Conservation (phyloP, 2,888 invertebrate genomes). For the Oscheius sp. region DNA sequence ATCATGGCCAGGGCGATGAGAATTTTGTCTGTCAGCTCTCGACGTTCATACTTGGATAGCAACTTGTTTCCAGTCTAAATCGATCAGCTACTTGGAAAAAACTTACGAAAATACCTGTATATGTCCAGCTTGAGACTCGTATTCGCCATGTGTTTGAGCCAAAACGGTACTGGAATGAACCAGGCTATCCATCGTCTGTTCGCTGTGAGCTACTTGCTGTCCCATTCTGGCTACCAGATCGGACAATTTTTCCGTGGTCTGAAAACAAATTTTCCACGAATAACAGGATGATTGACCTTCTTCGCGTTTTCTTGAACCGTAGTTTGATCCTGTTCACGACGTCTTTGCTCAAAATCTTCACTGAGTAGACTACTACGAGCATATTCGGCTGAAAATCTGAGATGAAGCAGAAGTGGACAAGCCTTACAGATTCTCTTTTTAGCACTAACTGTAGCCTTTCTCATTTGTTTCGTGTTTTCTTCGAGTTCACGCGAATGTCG, state of each 20-base stretch:
- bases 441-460: slow-evolving; percentile 25
- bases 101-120: slow-evolving; percentile 40
- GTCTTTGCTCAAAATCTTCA: slow-evolving; percentile 9
- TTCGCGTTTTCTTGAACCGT: slow-evolving; percentile 30
- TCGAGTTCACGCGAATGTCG: slow-evolving; percentile 31
- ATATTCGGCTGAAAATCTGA: slow-evolving; percentile 24
- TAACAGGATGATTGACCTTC: slow-evolving; percentile 19
- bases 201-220: slow-evolving; percentile 56
- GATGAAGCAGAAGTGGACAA: not conserved
- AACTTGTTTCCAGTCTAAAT: slow-evolving; percentile 87
- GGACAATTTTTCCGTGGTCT: slow-evolving; percentile 40
- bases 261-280: not conserved
- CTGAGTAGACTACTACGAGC: slow-evolving; percentile 15
- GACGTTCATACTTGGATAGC: slow-evolving; percentile 89
- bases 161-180: slow-evolving; percentile 76
- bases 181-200: slow-evolving; percentile 84
- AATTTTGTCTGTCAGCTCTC: slow-evolving; percentile 94
- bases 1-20: slow-evolving; percentile 87
- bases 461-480: slow-evolving; percentile 34
- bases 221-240: slow-evolving; percentile 60
- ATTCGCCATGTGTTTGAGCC: slow-evolving; percentile 63
- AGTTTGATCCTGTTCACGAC: slow-evolving; percentile 17
- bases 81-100: not conserved
- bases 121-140: slow-evolving; percentile 58
- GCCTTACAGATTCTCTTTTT: slow-evolving; percentile 28